phyloP scores from a whole-genome alignment of 2,888 invertebrate genomes.

The Myopa testacea region DNA sequence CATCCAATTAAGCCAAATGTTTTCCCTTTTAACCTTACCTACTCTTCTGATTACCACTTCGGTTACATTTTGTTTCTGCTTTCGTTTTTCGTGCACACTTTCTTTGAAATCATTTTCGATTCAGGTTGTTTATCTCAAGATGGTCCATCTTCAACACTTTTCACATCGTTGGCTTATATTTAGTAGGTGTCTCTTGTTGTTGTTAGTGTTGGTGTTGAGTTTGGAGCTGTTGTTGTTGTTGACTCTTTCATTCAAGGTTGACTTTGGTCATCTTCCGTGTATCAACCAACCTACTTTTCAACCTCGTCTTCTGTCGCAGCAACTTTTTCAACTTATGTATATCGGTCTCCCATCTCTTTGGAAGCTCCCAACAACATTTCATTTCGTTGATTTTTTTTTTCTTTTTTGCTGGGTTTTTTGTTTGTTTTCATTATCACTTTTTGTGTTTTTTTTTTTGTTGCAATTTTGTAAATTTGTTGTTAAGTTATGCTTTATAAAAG shows the following conservation, averaged over 20 bases:
- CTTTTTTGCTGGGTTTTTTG: background rate
- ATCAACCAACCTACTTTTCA: conserved; percentile 6
- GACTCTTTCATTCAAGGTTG: background rate
- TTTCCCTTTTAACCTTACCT: background rate
- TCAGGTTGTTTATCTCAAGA: background rate
- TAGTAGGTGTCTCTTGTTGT: background rate
- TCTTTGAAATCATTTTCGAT: background rate
- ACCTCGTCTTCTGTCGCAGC: background rate
- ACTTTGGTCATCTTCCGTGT: conserved; percentile 18
- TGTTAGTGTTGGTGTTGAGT: background rate
- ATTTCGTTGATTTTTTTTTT: background rate
- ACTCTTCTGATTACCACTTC: background rate
- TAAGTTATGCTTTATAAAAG: conserved; percentile 59
- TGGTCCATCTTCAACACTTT: conserved; percentile 27
- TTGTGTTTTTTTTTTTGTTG: background rate
- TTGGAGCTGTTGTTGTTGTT: background rate
- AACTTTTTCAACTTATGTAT: background rate
- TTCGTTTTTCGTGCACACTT: background rate
- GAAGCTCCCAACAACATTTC: background rate
- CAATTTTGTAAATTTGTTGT: background rate
- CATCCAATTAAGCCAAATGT: background rate
- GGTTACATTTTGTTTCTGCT: conserved; percentile 38
- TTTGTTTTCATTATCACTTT: background rate
- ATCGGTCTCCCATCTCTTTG: no score
- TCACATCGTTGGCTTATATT: conserved; percentile 2